Conservation (phyloP, 2,113 vertebrate species). For the Scomber scombrus region DNA sequence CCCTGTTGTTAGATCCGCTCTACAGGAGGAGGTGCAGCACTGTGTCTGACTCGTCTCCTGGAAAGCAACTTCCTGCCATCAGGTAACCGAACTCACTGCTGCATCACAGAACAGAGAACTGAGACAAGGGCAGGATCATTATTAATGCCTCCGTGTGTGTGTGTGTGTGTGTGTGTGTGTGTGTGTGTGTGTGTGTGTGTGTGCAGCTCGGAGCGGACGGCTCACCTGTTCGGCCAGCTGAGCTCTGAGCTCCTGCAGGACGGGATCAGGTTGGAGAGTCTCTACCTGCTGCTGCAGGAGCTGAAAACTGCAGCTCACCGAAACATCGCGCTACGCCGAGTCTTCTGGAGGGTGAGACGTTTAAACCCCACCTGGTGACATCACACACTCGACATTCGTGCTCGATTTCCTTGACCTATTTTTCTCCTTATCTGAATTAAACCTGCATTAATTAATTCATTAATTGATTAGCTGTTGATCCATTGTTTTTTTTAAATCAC, state of each 20-base stretch:
- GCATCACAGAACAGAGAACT: not conserved
- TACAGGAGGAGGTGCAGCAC: conserved; percentile 65
- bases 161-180: conserved; percentile 2
- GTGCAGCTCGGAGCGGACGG: conserved; percentile 78
- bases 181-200: conserved; percentile 18
- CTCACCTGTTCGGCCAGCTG: conserved; percentile 81
- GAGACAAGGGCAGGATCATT: not conserved
- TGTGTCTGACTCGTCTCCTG: conserved; percentile 32
- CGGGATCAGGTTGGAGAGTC: conserved; percentile 65
- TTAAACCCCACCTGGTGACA: not conserved
- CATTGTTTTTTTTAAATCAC: too few species aligned
- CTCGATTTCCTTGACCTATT: too few species aligned
- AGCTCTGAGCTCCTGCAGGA: conserved; percentile 80
- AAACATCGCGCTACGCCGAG: conserved; percentile 62
- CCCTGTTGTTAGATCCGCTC: conserved; percentile 77
- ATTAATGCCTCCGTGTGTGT: conserved; percentile 5
- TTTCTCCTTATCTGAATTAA: too few species aligned
- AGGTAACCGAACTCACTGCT: conserved; percentile 65
- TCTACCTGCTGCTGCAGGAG: conserved; percentile 83
- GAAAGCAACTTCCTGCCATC: conserved; percentile 35
- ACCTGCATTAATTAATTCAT: too few species aligned
- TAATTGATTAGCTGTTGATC: too few species aligned
- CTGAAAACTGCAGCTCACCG: conserved; percentile 72
- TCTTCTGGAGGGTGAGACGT: conserved; percentile 85
- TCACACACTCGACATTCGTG: too few species aligned